Evolutionary conservation across 2,888 invertebrate species (phyloP), one percentile per base, ranked within the genome.

Genomic region (Sceliomorpha sp.): DNA sequence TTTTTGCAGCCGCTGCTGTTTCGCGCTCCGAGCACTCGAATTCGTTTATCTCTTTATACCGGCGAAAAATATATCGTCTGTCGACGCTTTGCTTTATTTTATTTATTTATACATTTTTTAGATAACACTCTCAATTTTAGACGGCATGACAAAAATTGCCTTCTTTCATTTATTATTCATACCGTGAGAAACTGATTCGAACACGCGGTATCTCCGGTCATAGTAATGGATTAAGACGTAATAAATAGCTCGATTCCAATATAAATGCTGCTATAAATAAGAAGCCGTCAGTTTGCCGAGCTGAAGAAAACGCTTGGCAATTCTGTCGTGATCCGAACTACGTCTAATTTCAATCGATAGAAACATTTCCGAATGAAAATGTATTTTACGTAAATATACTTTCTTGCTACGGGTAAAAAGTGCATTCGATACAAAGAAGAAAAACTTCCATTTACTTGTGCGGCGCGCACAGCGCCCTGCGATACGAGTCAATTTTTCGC

Each of bases 191-290:
- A 47, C 59, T 40, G 37, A 47, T 48, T 47, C 53, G 39, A 59
- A 40, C 10, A 9, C 29, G 36, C 58, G 15, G 39, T 39, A 40
- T 53, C 47, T 42, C 27, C 42, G 45, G 53, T 58, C 53, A 48
- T 59, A 55, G 42, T 55, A 48, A 55, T 60, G 50, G 59, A 60
- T 68, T 60, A 60, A 60, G 55, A 51, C 50, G 60, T 60, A 55
- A 68, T 60, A 68, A 62, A 68, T 68, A 45, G 56, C 62, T 56
- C 60, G 60, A 62, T 51, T 53, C 42, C 66, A 47, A 53, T 66
- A 66, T 47, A 59, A 58, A 51, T 42, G 66, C 58, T 31, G 40
- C 53, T 66, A 66, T 59, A 66, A 66, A 66, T 66, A 66, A 66
- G 66, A 9, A 34, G 24, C 15, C 66, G 51, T 51, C 58, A 40